Percentiles rank a stretch among this genome's conserved stretches.
Conservation (phyloP, 2,797 vertebrate species). For the Silurus lanzhouensis region DNA sequence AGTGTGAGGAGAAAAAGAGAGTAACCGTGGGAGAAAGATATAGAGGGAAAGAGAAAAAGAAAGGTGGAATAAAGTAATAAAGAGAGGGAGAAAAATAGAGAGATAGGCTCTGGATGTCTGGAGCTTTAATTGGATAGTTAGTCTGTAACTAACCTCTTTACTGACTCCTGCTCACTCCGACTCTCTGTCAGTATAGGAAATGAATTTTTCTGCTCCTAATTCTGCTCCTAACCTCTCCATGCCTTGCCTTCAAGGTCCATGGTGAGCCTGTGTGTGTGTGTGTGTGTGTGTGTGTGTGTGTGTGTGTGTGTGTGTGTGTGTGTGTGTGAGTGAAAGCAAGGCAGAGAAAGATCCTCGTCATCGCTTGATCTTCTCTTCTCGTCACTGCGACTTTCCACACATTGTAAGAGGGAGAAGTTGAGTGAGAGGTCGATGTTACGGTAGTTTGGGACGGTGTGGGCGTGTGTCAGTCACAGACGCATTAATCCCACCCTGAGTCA, state of each 20-base stretch:
- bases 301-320: neutral
- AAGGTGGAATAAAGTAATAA: too few relatives aligned
- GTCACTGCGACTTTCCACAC: too few relatives aligned
- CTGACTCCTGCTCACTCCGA: neutral
- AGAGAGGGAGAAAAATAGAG: neutral
- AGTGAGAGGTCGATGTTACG: neutral
- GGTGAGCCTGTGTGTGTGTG: neutral
- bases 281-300: neutral
- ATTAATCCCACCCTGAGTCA: neutral
- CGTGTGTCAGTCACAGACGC: neutral
- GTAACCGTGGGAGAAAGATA: too few relatives aligned
- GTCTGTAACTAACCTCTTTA: neutral
- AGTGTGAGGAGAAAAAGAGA: too few relatives aligned
- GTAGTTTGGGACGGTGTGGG: neutral
- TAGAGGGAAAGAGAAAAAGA: too few relatives aligned
- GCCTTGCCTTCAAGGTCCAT: neutral
- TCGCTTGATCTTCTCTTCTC: neutral
- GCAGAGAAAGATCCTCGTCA: neutral
- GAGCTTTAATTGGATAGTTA: neutral
- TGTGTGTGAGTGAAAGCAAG: neutral
- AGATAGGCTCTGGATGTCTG: neutral
- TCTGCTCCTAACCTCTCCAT: neutral
- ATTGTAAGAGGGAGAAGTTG: neutral
- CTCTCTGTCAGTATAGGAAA: neutral
- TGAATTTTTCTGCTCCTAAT: neutral